Base-by-base conservation (phyloP, 2,797 vertebrate species). In the Lates japonicus region DNA sequence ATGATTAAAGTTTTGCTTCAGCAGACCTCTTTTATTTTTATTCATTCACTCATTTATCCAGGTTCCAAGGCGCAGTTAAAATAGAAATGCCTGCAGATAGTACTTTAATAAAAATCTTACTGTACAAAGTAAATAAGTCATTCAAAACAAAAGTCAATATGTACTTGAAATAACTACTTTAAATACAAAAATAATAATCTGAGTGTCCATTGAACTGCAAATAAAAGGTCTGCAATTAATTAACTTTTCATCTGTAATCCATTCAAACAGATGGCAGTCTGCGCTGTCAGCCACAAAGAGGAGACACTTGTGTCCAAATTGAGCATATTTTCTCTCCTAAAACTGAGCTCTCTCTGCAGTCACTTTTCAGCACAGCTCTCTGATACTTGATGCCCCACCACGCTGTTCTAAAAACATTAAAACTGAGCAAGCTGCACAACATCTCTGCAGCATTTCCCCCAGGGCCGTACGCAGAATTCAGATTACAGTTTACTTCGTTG, bases 401-500 rank as follows among this genome's bases (percentile, higher is more conserved):
- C 2, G 2, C 59, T 41, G 41, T 11, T 77, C 20, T 49, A 46
- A 29, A 29, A 29, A 68, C 57, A 57, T 42, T 25, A 58, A 63
- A 78, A 66, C 7, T 31, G 57, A 64, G 29, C 39, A 5, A 0
- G 8, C 54, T 37, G 79, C 58, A 60, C 25, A 58, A 77, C 46
- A 54, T 61, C 20, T 4, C 55, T 35, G 17, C 70, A 46, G 25
- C 55, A 5, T 12, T 20, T 61, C 67, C 57, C 22, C 22, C 19
- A 25, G 51, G 57, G 51, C 35, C 3, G 1, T 3, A 25, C 12
- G 48, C 25, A 46, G 31, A 81, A 54, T 69, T 70, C 37, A 44
- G 9, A 19, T 39, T 39, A 70, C 49, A 71, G 62, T 57, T 78
- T 57, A 79, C 37, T 66, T 76, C 37, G 65, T 14, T 67, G 46